A percentile compares a stretch with the other conserved stretches of the same genome.
Evolutionary conservation across 1,140 invertebrate genomes (phyloP).

Genomic region (Littorina saxatilis): DNA sequence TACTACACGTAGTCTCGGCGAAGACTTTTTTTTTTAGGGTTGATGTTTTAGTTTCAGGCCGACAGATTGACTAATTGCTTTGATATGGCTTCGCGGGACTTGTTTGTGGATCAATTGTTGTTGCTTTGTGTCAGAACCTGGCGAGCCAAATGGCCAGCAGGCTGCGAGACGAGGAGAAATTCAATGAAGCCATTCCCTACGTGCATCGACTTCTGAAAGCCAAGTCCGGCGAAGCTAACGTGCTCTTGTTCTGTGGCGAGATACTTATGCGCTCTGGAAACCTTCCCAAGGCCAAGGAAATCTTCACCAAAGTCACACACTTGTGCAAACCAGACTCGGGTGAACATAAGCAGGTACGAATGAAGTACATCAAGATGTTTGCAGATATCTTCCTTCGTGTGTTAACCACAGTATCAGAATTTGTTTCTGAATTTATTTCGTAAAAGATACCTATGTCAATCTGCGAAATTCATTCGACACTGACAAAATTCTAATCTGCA

Average conservation of each 20-base stretch:
- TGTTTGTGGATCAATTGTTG: too few relatives aligned
- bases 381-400: background rate
- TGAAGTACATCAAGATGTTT: too few relatives aligned
- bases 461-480: too few relatives aligned
- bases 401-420: too few relatives aligned
- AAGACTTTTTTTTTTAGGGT: too few relatives aligned
- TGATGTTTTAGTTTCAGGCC: too few relatives aligned
- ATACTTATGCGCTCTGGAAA: background rate
- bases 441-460: too few relatives aligned
- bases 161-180: slow-evolving; percentile 13
- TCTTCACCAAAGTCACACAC: background rate
- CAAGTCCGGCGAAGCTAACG: background rate
- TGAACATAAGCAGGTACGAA: slow-evolving; percentile 12
- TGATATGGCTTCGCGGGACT: too few relatives aligned
- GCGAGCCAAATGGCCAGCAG: background rate
- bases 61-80: too few relatives aligned
- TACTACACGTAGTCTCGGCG: too few relatives aligned
- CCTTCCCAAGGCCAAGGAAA: background rate
- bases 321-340: background rate
- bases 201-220: background rate
- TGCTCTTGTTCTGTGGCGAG: background rate
- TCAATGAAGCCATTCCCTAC: background rate
- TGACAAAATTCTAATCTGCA: too few relatives aligned
- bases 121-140: slow-evolving; percentile 18
- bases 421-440: too few relatives aligned